phyloP scores from a whole-genome alignment of 2,888 invertebrate genomes.

The Apodemia duryi region DNA sequence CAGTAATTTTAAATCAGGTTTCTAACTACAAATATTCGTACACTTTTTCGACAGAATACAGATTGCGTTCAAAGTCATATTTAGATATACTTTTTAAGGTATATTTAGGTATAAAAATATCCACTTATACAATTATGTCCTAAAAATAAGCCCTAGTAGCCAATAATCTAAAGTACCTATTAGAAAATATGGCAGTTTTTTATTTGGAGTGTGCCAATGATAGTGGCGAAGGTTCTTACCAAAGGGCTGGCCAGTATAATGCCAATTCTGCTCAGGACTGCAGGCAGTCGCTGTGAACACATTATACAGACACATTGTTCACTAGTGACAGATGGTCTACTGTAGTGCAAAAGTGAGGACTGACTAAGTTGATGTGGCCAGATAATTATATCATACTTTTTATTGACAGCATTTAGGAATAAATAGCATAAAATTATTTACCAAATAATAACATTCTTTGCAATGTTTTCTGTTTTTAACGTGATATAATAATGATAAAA shows the following conservation, averaged over 20 bases:
- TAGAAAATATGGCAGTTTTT: conserved; percentile 55
- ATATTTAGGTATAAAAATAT: neutral
- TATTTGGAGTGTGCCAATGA: conserved; percentile 70
- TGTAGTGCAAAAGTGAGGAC: conserved; percentile 66
- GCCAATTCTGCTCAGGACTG: conserved; percentile 97
- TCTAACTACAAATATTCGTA: too few species aligned
- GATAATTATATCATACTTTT: conserved; percentile 26
- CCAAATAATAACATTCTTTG: conserved; percentile 48
- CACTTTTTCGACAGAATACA: too few species aligned
- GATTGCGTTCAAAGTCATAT: too few species aligned
- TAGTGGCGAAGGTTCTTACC: conserved; percentile 85
- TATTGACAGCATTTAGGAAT: conserved; percentile 22
- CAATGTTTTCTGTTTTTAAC: conserved; percentile 63
- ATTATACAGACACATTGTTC: conserved; percentile 81
- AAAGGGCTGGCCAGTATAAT: conserved; percentile 97
- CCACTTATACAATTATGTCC: neutral
- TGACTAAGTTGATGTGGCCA: conserved; percentile 75
- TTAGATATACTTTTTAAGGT: neutral
- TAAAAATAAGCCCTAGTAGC: neutral
- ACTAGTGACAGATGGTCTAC: conserved; percentile 74
- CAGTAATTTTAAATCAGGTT: too few species aligned
- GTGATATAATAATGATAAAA: conserved; percentile 27
- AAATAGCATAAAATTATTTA: conserved; percentile 20
- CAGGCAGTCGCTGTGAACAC: conserved; percentile 95
- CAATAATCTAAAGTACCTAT: neutral